phyloP scores from a whole-genome alignment of 2,888 invertebrate species.

The Harpalus rufipes region DNA sequence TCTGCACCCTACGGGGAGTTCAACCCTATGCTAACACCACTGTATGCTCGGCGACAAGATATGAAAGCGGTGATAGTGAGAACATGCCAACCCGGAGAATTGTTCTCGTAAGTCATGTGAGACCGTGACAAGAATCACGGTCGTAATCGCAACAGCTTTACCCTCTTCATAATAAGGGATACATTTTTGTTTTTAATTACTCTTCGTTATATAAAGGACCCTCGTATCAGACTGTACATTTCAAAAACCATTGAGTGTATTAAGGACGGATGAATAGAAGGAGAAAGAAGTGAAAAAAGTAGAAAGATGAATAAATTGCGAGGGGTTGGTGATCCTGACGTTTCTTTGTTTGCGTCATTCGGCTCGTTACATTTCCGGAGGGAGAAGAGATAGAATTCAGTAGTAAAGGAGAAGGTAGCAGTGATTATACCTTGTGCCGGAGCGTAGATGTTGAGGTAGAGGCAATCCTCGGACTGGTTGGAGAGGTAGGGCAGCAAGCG shows the following conservation, averaged over 20 bases:
- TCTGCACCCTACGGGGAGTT: slow-evolving; percentile 23
- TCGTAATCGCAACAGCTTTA: slow-evolving; percentile 33
- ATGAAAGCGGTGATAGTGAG: slow-evolving; percentile 33
- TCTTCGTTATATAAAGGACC: slow-evolving; percentile 11
- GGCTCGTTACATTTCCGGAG: slow-evolving; percentile 18
- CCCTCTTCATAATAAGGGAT: slow-evolving; percentile 32
- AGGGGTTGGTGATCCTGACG: slow-evolving; percentile 12
- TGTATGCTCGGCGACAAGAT: slow-evolving; percentile 22
- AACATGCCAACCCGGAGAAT: slow-evolving; percentile 43
- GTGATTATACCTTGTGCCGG: slow-evolving; percentile 92
- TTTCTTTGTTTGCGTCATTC: slow-evolving; percentile 33
- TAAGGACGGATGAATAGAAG: slow-evolving; percentile 25
- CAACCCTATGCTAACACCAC: background rate
- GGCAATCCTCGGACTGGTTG: slow-evolving; percentile 97
- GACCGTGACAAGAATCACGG: slow-evolving; percentile 16
- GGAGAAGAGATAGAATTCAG: slow-evolving; percentile 31
- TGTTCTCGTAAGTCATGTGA: slow-evolving; percentile 40
- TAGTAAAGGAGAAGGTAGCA: slow-evolving; percentile 39
- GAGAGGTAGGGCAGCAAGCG: slow-evolving; percentile 91
- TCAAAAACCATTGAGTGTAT: slow-evolving; percentile 34
- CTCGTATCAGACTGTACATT: slow-evolving; percentile 13
- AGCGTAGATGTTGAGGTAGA: slow-evolving; percentile 97
- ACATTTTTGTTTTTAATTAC: slow-evolving; percentile 35
- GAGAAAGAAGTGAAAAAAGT: slow-evolving; percentile 8
- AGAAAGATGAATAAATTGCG: slow-evolving; percentile 38